Evolutionary conservation across 2,797 vertebrate species (phyloP).

Genomic region (Nannoperca australis): DNA sequence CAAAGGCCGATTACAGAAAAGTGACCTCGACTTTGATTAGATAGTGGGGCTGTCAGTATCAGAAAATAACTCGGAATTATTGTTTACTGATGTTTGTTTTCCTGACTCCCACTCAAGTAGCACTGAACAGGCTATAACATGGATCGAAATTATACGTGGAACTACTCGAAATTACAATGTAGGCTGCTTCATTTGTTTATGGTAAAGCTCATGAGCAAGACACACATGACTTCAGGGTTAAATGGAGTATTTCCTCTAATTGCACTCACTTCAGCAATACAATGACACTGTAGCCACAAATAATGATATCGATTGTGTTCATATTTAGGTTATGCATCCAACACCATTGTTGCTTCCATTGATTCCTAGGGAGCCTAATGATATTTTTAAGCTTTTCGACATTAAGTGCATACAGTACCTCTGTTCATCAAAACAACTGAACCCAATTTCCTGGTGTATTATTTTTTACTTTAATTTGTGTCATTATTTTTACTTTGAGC

Average conservation of each 20-base stretch:
- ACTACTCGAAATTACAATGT: not conserved
- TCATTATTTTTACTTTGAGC: not conserved
- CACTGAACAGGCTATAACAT: not conserved
- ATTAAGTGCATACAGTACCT: not conserved
- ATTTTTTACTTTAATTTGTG: not conserved
- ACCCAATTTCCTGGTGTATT: not conserved
- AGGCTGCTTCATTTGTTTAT: not conserved
- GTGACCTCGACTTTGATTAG: slow-evolving; percentile 10
- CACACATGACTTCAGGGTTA: slow-evolving; percentile 6
- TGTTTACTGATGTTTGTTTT: not conserved
- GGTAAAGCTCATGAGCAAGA: slow-evolving; percentile 2
- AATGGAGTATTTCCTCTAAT: not conserved
- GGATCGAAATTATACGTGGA: not conserved
- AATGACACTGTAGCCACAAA: not conserved
- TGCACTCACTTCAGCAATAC: not conserved
- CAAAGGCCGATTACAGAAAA: slow-evolving; percentile 4
- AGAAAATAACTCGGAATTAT: not conserved
- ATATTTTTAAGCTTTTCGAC: not conserved
- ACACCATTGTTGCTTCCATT: not conserved
- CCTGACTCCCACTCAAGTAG: not conserved
- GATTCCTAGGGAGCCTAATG: not conserved
- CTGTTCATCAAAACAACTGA: not conserved
- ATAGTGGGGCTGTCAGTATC: slow-evolving; percentile 13
- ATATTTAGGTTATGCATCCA: not conserved
- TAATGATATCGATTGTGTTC: not conserved